Base-by-base conservation (phyloP, 1,140 invertebrate species). In the Micrasema minimum region DNA sequence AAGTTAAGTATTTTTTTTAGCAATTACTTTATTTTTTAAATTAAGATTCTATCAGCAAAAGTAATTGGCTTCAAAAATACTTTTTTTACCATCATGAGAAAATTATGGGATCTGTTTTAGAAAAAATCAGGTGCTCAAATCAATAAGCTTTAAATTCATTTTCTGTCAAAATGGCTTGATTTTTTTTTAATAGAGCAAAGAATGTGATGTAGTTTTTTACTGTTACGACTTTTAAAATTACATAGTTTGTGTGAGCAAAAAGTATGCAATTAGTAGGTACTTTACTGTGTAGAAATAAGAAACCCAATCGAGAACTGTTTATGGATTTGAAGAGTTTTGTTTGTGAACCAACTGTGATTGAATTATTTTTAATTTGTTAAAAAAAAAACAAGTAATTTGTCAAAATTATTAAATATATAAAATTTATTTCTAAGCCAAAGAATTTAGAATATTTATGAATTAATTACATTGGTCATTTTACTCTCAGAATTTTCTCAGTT, bases 291-390 rank as follows among this genome's bases (percentile, higher is more conserved):
- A 59, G 51, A 2, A 11, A 10, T 69, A 46, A 23, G 11, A 7
- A 57, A 48, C 57, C 22, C 23, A 23, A 41, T 43, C 18, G 12
- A 26, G 55, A 67, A 43, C 48, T 65, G 41, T 31, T 26, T 51
- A 12, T 11, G 64, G 46, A 23, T 53, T 59, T 31, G 38, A 23
- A 23, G 38, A 20, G 55, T 59, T n/a, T 69, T 69, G 64, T 72
- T 72, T 72, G 65, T 67, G 55, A 72, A 67, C 70, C 70, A 72
- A 59, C 70, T 72, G 70, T 72, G 70, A 72, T 72, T 72, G 55
- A 72, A 61, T 59, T 61, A 59, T 67, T 66, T 31, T 66, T 69
- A 69, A 69, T 69, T 69, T 67, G 48, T 55, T 67, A 22, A 53
- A 16, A 67, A 16, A 67, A 67, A 67, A 55, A 55, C 50, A 55